Base-by-base conservation (phyloP, 2,113 vertebrate genomes). In the Lasiurus borealis region DNA sequence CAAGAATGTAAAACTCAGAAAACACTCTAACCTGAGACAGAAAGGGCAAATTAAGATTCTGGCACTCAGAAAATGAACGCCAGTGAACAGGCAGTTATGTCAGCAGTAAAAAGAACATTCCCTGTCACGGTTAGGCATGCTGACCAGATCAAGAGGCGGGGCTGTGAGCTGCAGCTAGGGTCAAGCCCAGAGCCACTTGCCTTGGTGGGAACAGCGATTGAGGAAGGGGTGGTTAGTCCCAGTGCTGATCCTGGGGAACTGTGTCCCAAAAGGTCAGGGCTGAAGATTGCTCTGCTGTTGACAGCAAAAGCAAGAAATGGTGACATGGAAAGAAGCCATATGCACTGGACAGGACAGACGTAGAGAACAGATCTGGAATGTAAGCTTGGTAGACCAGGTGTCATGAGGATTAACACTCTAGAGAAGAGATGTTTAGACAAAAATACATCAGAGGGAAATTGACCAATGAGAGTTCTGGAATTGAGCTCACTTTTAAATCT, bases 61-160 rank as follows among this genome's bases (percentile, higher is more conserved):
- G 69, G 72, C 83, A 75, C 85, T 64, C n/a, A 75, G 69, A 27
- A 95, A 80, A 91, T 23, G 31, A 34, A 86, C 4, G 9, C 23
- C 57, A 5, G 10, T 1, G 16, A 64, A 31, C 25, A 34, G 72
- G n/a, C 76, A 40, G 44, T 54, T 69, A 27, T 7, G 21, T 86
- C 40, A 52, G 44, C 78, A 29, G 19, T 25, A 62, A 14, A 50
- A 54, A 80, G n/a, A 78, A 31, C 3, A 9, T 16, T 77, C 75
- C 68, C 62, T 16, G 62, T 78, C 54, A 50, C 40, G 25, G 68
- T 9, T 1, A 1, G 71, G 90, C 4, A 8, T 23, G 29, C 27
- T 8, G 54, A 69, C 40, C 87, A 23, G 54, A 62, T 31, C 87
- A 23, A 64, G 66, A 8, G n/a, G 36, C 13, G 1, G 14, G 69